Evolutionary conservation across 2,797 vertebrate genomes (phyloP).

Genomic region (Agapornis canus): DNA sequence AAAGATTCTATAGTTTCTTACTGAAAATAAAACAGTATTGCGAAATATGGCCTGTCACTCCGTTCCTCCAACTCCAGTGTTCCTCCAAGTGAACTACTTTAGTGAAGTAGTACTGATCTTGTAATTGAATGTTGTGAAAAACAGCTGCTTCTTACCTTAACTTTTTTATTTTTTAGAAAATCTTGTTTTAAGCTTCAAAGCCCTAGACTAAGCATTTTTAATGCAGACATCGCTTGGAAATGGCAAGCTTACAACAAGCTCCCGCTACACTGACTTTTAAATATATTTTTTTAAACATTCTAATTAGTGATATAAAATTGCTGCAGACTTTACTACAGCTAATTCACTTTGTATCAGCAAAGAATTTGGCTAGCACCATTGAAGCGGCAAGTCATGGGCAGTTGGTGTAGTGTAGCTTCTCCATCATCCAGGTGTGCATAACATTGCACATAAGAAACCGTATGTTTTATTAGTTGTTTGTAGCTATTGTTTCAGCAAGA

Average conservation of each 20-base stretch:
- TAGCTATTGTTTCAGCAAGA: neutral
- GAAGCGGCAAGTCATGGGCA: neutral
- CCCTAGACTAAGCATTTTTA: neutral
- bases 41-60: neutral
- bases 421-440: neutral
- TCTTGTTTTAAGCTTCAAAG: neutral
- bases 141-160: neutral
- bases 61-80: neutral
- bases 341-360: neutral
- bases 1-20: neutral
- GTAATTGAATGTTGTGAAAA: neutral
- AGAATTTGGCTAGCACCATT: neutral
- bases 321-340: neutral
- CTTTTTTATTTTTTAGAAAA: neutral
- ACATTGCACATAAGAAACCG: neutral
- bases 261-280: neutral
- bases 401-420: neutral
- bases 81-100: neutral
- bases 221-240: neutral
- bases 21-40: neutral
- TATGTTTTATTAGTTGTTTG: neutral
- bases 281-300: neutral
- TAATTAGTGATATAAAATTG: neutral
- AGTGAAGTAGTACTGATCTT: neutral
- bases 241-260: neutral